Conservation (phyloP, 2,797 vertebrate species). For the Sternotherus odoratus region DNA sequence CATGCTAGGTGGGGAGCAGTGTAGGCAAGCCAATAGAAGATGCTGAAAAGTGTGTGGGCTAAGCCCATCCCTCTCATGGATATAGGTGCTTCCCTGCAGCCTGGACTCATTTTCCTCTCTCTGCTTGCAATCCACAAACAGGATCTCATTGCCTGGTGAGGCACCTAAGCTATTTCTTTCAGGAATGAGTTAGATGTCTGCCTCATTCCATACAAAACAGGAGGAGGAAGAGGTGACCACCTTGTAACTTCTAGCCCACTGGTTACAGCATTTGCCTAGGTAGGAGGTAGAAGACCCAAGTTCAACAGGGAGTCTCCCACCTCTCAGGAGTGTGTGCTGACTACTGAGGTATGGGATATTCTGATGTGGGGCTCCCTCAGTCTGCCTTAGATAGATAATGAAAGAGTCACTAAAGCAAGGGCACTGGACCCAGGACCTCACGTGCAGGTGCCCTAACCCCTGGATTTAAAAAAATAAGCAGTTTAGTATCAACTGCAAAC, state of each 20-base stretch:
- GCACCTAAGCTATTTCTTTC: not conserved
- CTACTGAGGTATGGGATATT: too few relatives aligned
- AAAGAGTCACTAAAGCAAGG: not conserved
- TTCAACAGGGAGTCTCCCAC: not conserved
- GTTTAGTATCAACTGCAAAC: too few relatives aligned
- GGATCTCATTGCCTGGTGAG: not conserved
- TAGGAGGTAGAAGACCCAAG: not conserved
- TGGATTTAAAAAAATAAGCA: not conserved
- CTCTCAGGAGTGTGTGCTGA: not conserved
- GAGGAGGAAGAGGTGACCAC: not conserved
- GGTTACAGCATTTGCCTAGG: not conserved
- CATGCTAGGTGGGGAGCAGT: not conserved
- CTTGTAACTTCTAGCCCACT: not conserved
- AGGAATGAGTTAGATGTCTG: not conserved
- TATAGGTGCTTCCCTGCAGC: not conserved
- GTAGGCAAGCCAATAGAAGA: not conserved
- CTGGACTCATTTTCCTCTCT: not conserved
- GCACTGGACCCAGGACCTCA: not conserved
- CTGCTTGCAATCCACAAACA: not conserved
- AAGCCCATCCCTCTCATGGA: not conserved
- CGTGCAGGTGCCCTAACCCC: not conserved
- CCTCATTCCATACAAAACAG: not conserved
- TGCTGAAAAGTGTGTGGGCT: not conserved
- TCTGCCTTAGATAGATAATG: too few relatives aligned
- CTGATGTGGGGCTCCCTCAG: too few relatives aligned